Evolutionary conservation across 2,797 vertebrate genomes (phyloP).

Genomic region (Scomberomorus guttatus): DNA sequence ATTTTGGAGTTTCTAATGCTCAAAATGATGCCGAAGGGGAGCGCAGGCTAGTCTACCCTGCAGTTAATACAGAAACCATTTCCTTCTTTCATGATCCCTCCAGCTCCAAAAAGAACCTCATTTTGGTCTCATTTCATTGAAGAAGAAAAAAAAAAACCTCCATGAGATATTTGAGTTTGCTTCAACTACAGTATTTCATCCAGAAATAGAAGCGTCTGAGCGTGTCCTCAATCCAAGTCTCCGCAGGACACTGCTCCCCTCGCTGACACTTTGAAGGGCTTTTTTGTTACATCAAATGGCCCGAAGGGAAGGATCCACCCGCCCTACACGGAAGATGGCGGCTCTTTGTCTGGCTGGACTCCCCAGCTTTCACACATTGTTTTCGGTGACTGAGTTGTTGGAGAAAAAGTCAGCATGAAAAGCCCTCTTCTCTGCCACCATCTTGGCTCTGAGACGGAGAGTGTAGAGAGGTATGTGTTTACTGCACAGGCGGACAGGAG

Average conservation of each 20-base stretch:
- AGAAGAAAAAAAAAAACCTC: constrained; percentile 17
- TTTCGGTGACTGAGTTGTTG: constrained; percentile 48
- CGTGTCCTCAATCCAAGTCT: constrained; percentile 43
- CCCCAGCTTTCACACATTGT: constrained; percentile 47
- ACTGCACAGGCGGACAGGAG: constrained; percentile 23
- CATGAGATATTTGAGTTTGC: constrained; percentile 30
- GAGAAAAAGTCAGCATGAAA: constrained; percentile 52
- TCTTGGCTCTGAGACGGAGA: constrained; percentile 37
- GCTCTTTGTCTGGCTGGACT: constrained; percentile 57
- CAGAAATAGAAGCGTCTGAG: constrained; percentile 31
- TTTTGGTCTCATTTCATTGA: constrained; percentile 41
- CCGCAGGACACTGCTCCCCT: constrained; percentile 36
- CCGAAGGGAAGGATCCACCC: constrained; percentile 34
- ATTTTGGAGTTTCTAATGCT: constrained; percentile 72
- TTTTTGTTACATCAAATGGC: constrained; percentile 41
- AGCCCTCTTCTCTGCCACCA: constrained; percentile 44
- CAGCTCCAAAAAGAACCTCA: constrained; percentile 36
- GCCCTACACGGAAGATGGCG: constrained; percentile 5
- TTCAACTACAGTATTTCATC: background rate
- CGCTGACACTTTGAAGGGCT: constrained; percentile 39
- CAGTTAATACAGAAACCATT: constrained; percentile 54
- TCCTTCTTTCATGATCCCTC: constrained; percentile 47
- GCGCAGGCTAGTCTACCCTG: constrained; percentile 45
- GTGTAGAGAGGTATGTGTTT: constrained; percentile 49
- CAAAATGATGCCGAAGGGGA: constrained; percentile 55